These are phyloP conservation scores for Scartelaos histophorus DNA, from an alignment of 2,113 vertebrate species.

Conservation along the genomic window DNA sequence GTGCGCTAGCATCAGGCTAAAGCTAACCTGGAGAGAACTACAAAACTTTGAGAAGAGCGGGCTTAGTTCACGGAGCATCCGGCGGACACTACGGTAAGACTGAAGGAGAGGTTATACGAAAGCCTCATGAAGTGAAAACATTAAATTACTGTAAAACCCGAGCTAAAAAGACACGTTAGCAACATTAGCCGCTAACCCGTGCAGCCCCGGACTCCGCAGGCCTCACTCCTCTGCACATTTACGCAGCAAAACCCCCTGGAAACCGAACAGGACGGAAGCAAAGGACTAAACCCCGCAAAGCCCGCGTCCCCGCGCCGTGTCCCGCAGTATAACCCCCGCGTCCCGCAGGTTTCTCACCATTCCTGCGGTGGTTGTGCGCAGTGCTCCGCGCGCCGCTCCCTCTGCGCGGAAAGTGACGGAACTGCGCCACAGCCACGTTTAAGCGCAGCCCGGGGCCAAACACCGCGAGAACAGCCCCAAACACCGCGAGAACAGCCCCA, in stretches of 20 bases:
- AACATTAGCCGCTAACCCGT: background rate
- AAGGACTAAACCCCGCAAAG: too few species aligned
- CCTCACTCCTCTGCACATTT: background rate
- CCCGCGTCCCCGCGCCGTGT: background rate
- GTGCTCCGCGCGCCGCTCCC: background rate
- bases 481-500: background rate
- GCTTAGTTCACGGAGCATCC: too few species aligned
- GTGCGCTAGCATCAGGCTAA: background rate
- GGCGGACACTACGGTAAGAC: background rate
- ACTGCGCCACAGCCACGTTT: background rate
- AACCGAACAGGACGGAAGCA: too few species aligned
- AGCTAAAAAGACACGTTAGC: background rate
- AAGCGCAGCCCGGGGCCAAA: background rate
- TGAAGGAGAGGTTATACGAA: background rate
- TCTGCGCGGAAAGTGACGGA: background rate
- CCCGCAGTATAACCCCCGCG: too few species aligned
- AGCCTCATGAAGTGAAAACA: background rate
- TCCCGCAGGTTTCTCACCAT: background rate
- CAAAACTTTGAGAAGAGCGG: background rate
- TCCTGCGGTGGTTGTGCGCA: background rate
- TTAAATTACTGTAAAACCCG: background rate
- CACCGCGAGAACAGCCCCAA: background rate
- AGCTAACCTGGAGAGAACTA: background rate
- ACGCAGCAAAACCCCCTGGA: background rate
- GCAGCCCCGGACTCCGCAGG: background rate